Conservation (phyloP, 2,113 vertebrate genomes). For the Sarotherodon lohbergeri region DNA sequence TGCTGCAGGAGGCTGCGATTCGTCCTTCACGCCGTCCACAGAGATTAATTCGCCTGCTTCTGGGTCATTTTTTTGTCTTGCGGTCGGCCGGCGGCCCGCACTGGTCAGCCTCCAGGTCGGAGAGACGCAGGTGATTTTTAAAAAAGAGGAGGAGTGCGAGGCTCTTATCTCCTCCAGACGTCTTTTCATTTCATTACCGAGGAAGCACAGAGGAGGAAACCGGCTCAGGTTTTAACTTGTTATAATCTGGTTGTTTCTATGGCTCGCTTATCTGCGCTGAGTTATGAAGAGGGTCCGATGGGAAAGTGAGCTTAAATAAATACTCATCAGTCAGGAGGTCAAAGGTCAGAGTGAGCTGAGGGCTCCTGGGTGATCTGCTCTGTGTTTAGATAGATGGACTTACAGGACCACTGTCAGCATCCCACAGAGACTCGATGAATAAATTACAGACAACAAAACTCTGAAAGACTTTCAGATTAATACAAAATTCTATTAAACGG, state of each 20-base stretch:
- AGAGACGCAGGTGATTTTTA: constrained; percentile 9
- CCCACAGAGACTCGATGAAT: background rate
- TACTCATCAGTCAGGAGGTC: background rate
- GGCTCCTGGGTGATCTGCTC: background rate
- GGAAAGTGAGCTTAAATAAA: background rate
- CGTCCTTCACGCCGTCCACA: background rate
- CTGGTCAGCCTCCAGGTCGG: constrained; percentile 23
- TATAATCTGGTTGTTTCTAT: background rate
- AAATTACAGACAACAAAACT: background rate
- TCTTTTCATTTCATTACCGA: constrained; percentile 29
- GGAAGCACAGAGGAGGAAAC: background rate
- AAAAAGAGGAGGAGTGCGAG: background rate
- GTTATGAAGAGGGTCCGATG: background rate
- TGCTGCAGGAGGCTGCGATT: background rate
- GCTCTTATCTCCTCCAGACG: constrained; percentile 41
- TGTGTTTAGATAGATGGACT: background rate
- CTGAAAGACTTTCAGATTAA: background rate
- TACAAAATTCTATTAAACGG: background rate
- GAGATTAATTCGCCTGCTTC: constrained; percentile 34
- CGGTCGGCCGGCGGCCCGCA: background rate
- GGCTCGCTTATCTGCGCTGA: constrained; percentile 8
- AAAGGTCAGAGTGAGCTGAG: background rate
- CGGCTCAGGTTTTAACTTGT: background rate
- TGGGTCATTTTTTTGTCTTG: constrained; percentile 30
- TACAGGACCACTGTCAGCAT: background rate